Evolutionary conservation across 2,888 invertebrate species (phyloP).

Genomic region (Trimorus sp.): DNA sequence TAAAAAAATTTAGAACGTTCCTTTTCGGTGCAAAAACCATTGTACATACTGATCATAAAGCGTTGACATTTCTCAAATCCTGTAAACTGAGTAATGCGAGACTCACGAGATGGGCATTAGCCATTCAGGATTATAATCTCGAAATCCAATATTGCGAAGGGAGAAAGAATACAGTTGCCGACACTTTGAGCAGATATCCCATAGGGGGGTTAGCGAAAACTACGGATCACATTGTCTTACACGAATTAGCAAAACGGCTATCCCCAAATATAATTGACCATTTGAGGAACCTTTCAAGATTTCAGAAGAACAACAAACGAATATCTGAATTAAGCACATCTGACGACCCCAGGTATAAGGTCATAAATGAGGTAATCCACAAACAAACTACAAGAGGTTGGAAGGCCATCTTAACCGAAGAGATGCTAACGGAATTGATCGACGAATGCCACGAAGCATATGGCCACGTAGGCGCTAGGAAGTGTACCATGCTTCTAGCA

Average conservation of each 20-base stretch:
- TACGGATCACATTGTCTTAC: neutral
- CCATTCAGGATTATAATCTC: conserved; percentile 70
- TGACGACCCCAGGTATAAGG: neutral
- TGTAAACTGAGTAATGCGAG: conserved; percentile 42
- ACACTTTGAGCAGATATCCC: conserved; percentile 34
- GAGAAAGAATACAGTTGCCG: conserved; percentile 67
- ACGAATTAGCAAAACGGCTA: neutral
- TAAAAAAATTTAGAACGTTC: conserved; percentile 22
- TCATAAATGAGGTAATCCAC: neutral
- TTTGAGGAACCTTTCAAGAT: neutral
- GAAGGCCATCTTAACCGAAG: neutral
- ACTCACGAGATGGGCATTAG: conserved; percentile 70
- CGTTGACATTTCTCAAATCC: neutral
- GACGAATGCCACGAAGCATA: conserved; percentile 7
- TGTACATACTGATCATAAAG: conserved; percentile 69
- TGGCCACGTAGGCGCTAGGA: neutral
- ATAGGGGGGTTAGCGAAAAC: neutral
- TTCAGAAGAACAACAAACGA: neutral
- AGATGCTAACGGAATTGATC: neutral
- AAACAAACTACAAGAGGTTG: neutral
- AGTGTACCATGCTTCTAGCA: neutral
- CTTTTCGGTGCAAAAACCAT: conserved; percentile 61
- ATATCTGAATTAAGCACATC: neutral
- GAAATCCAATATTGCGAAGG: conserved; percentile 67
- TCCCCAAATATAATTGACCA: neutral